phyloP scores from a whole-genome alignment of 1,140 invertebrate genomes.

The Pseudoatta argentina region DNA sequence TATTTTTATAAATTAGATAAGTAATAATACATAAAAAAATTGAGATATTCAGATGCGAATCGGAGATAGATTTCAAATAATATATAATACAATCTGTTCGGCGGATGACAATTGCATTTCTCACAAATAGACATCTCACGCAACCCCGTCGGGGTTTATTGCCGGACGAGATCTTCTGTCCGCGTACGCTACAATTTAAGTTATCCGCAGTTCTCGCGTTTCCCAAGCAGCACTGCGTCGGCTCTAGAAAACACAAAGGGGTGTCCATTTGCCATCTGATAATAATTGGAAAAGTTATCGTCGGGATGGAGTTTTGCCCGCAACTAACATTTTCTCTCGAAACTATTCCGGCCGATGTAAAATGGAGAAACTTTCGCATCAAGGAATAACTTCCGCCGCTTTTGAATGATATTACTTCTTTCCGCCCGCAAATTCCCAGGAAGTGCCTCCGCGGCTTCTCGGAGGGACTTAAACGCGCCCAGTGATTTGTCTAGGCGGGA shows the following conservation, averaged over 20 bases:
- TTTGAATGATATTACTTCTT: slow-evolving; percentile 77
- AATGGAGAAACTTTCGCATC: slow-evolving; percentile 77
- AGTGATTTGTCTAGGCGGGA: slow-evolving; percentile 6
- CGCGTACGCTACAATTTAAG: slow-evolving; percentile 61
- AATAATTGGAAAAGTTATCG: slow-evolving; percentile 78
- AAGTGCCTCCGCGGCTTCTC: slow-evolving; percentile 56
- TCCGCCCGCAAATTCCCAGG: slow-evolving; percentile 65
- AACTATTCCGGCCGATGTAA: slow-evolving; percentile 73
- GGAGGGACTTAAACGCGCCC: slow-evolving; percentile 62
- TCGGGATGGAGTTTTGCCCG: slow-evolving; percentile 71
- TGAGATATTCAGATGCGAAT: background rate
- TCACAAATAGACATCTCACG: slow-evolving; percentile 43
- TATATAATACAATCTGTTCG: slow-evolving; percentile 36
- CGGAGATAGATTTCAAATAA: slow-evolving; percentile 38
- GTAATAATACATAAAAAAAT: background rate
- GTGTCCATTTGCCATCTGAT: slow-evolving; percentile 76
- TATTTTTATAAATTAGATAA: slow-evolving; percentile 2
- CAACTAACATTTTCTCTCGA: slow-evolving; percentile 74
- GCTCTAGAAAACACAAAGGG: slow-evolving; percentile 71
- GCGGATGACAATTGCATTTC: slow-evolving; percentile 38
- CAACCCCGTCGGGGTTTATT: slow-evolving; percentile 56
- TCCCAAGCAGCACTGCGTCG: background rate
- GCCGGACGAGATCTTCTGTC: slow-evolving; percentile 42
- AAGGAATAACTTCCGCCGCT: slow-evolving; percentile 74
- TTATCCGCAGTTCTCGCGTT: slow-evolving; percentile 51